Percentiles rank a stretch among this genome's conserved stretches.
phyloP scores from a whole-genome alignment of 2,797 vertebrate genomes.

The Phalanger gymnotis region DNA sequence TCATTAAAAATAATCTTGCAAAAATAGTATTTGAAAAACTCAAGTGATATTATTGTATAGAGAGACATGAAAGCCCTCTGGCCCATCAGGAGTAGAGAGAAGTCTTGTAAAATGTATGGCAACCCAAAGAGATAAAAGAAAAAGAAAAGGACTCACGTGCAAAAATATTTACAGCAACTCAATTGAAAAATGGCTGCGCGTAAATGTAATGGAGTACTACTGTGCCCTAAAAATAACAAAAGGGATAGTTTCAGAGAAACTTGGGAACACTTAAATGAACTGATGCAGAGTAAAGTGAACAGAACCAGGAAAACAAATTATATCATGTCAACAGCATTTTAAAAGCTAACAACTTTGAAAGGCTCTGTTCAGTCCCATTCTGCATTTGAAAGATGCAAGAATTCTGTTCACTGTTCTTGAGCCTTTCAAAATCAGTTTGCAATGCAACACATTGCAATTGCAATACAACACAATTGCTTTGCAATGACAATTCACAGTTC shows the following conservation, averaged over 20 bases:
- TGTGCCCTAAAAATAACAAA: not conserved
- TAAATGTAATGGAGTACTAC: not conserved
- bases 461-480: too few species aligned
- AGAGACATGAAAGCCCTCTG: not conserved
- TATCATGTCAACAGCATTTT: not conserved
- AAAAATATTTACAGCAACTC: not conserved
- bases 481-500: not conserved
- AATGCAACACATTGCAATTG: not conserved
- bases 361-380: not conserved
- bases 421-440: not conserved
- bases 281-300: not conserved
- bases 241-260: not conserved
- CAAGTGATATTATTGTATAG: not conserved
- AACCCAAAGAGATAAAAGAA: not conserved
- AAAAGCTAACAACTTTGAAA: not conserved
- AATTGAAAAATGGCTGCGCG: not conserved
- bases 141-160: not conserved
- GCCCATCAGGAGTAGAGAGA: not conserved
- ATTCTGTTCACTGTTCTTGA: not conserved
- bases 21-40: not conserved
- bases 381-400: not conserved
- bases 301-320: not conserved
- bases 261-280: not conserved
- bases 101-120: not conserved
- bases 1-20: not conserved